Percentiles rank a stretch among this genome's conserved stretches.
Evolutionary conservation across 2,113 vertebrate genomes (phyloP).

Genomic region (Heterocephalus glaber): DNA sequence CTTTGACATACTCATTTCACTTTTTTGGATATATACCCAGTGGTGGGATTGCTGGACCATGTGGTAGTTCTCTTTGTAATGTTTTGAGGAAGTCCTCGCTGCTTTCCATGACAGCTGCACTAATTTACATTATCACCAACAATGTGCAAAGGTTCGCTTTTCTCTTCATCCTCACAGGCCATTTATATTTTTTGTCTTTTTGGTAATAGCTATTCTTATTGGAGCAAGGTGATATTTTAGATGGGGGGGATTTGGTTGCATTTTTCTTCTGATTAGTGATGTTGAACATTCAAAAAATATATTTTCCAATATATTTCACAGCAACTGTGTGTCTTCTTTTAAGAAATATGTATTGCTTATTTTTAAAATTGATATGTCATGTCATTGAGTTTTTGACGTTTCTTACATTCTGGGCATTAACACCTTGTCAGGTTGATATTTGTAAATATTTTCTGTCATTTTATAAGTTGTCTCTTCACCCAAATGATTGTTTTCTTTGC

Average conservation of each 20-base stretch:
- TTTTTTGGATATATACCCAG: not conserved
- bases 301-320: not conserved
- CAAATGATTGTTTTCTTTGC: not conserved
- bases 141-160: not conserved
- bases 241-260: not conserved
- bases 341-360: not conserved
- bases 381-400: not conserved
- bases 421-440: not conserved
- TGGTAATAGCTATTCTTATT: not conserved
- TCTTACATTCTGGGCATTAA: not conserved
- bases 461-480: not conserved
- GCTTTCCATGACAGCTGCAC: not conserved
- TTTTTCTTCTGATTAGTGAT: not conserved
- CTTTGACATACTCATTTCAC: not conserved
- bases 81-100: not conserved
- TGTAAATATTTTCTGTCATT: not conserved
- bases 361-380: not conserved
- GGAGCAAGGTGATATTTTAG: not conserved
- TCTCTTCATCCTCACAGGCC: not conserved
- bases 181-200: not conserved
- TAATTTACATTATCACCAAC: not conserved
- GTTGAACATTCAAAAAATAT: not conserved
- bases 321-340: not conserved
- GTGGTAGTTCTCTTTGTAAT: not conserved
- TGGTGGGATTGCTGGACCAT: not conserved